Conservation (phyloP, 1,140 invertebrate species). For the Ylistrum balloti region DNA sequence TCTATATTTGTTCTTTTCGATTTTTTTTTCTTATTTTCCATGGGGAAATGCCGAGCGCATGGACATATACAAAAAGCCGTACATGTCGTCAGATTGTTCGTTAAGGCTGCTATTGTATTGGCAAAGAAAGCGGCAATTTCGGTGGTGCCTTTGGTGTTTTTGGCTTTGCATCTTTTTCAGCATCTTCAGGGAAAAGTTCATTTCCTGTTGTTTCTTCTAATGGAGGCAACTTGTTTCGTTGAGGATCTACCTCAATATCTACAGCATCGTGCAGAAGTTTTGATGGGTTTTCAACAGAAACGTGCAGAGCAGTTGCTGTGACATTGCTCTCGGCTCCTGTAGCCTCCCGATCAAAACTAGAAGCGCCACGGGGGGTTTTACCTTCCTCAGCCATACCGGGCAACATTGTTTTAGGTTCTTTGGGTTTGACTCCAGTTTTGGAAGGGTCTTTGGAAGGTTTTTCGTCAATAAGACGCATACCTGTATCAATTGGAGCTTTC, state of each 20-base stretch:
- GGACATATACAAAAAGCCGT: no score
- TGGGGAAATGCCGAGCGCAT: no score
- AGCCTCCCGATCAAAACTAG: not conserved
- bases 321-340: constrained; percentile 24
- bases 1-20: no score
- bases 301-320: not conserved
- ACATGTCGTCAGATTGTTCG: no score
- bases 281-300: not conserved
- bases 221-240: not conserved
- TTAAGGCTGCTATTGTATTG: not conserved
- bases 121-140: not conserved
- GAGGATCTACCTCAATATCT: not conserved
- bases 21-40: no score
- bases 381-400: constrained; percentile 31
- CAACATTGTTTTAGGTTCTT: not conserved
- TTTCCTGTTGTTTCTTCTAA: constrained; percentile 15
- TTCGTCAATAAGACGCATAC: constrained; percentile 26
- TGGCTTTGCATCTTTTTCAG: not conserved
- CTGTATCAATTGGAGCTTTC: not conserved
- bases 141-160: constrained; percentile 13
- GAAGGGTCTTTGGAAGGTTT: constrained; percentile 14
- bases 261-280: not conserved
- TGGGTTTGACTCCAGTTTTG: constrained; percentile 19
- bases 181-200: not conserved
- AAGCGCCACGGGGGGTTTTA: not conserved